Percentiles rank a stretch among this genome's conserved stretches.
Evolutionary conservation across 1,140 invertebrate genomes (phyloP).

Genomic region (Hyles euphorbiae): DNA sequence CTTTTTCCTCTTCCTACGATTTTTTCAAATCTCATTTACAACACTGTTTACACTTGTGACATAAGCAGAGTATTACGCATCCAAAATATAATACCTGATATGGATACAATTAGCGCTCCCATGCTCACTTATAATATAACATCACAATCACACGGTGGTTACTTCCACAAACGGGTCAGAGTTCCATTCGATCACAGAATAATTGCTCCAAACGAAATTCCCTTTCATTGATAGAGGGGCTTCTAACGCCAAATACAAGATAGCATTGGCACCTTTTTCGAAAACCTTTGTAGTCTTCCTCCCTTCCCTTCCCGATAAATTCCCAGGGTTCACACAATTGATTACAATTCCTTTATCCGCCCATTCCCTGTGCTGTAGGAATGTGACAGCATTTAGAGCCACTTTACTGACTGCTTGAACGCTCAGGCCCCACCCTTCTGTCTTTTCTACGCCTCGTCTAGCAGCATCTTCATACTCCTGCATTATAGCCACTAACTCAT

Average conservation of each 20-base stretch:
- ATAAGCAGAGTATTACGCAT: no score
- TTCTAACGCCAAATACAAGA: conserved; percentile 61
- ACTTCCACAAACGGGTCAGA: conserved; percentile 64
- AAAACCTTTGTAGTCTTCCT: conserved; percentile 54
- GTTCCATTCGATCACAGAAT: conserved; percentile 64
- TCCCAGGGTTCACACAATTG: conserved; percentile 66
- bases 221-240: conserved; percentile 60
- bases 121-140: no score
- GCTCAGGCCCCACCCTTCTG: conserved; percentile 58
- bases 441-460: conserved; percentile 53
- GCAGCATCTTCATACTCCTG: conserved; percentile 64
- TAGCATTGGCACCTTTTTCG: conserved; percentile 65
- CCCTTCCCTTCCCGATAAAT: conserved; percentile 39
- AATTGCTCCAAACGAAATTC: conserved; percentile 70
- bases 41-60: no score
- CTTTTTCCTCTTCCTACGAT: no score
- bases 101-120: no score
- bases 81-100: no score
- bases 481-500: conserved; percentile 54
- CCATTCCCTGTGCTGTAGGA: conserved; percentile 64
- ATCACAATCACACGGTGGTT: conserved; percentile 43
- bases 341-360: conserved; percentile 49
- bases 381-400: conserved; percentile 59
- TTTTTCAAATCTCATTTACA: no score
- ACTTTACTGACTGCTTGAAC: conserved; percentile 64